Evolutionary conservation across 2,888 invertebrate genomes (phyloP).

Genomic region (Eupithecia pulchellata): DNA sequence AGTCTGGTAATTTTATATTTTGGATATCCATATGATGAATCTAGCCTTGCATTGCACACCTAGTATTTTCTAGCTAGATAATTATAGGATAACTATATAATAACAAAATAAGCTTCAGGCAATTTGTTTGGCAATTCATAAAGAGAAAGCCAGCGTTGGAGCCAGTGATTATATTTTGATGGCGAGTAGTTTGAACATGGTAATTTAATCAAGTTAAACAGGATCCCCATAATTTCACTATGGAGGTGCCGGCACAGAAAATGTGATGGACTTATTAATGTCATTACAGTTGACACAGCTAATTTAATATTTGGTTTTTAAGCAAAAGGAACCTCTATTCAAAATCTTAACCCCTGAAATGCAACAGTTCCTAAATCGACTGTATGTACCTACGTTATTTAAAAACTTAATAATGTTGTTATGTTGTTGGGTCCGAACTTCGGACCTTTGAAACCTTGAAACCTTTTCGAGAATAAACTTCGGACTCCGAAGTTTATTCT

Average conservation of each 20-base stretch:
- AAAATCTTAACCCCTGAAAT: neutral
- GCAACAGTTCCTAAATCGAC: neutral
- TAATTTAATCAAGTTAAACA: slow-evolving; percentile 2
- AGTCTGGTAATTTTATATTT: neutral
- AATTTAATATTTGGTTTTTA: neutral
- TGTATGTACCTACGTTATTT: neutral
- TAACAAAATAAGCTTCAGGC: neutral
- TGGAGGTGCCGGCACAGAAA: neutral
- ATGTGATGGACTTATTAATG: neutral
- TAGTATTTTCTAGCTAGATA: neutral
- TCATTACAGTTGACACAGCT: neutral
- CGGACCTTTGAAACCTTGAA: too few species aligned
- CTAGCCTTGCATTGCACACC: neutral
- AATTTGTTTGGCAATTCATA: neutral
- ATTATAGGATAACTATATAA: slow-evolving; percentile 1
- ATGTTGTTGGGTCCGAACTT: too few species aligned
- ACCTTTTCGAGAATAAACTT: too few species aligned
- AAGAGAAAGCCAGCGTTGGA: slow-evolving; percentile 5
- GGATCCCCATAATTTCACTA: neutral
- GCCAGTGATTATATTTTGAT: slow-evolving; percentile 8
- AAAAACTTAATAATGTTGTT: too few species aligned
- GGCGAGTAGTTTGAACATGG: neutral
- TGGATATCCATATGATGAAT: neutral
- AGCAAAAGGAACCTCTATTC: neutral
- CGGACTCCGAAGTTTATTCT: neutral